Base-by-base conservation (phyloP, 2,797 vertebrate genomes). In the Anguilla marmorata region DNA sequence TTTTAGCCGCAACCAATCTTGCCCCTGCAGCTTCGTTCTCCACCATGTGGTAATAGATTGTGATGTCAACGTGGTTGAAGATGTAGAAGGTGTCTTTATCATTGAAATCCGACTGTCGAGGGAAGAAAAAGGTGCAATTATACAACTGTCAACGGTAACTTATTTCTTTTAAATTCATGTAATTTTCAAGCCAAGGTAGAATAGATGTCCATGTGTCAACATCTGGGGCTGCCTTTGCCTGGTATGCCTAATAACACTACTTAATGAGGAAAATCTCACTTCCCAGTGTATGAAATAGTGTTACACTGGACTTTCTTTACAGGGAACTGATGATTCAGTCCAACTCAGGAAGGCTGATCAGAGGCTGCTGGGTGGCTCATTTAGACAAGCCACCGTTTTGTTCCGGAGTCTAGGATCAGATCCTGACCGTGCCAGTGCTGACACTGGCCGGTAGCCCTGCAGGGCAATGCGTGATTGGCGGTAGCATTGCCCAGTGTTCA, bases 41-140 rank as follows among this genome's bases (percentile, higher is more conserved):
- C 89, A 98, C 97, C 9, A 96, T 86, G 84, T 99, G 98, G 93
- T 98, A 99, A 90, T 92, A 91, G 91, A 99, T 98, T 86, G 94
- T 97, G 93, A 99, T 98, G 91, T 98, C 97, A 91, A 98, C 97
- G 0, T 99, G 98, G 93, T 99, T 99, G 93, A 99, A 99, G 93
- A 99, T 96, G 93, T 98, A 99, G 92, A 97, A 99, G 0, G 98
- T 97, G 91, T 99, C 97, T 89, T 95, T 96, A 87, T 97, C 97
- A 84, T 96, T 97, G 90, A 98, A 98, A 88, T 98, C 97, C 85
- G 97, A 94, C 98, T 99, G 83, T 37, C 1, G 33, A 85, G 48
- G 60, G 56, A 27, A 2, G 4, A 69, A 88, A 48, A 85, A 48
- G 56, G 24, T 50, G 30, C 37, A 80, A 58, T 84, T 37, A 74